Evolutionary conservation across 2,113 vertebrate species (phyloP).

Genomic region (Macroglossus sobrinus): DNA sequence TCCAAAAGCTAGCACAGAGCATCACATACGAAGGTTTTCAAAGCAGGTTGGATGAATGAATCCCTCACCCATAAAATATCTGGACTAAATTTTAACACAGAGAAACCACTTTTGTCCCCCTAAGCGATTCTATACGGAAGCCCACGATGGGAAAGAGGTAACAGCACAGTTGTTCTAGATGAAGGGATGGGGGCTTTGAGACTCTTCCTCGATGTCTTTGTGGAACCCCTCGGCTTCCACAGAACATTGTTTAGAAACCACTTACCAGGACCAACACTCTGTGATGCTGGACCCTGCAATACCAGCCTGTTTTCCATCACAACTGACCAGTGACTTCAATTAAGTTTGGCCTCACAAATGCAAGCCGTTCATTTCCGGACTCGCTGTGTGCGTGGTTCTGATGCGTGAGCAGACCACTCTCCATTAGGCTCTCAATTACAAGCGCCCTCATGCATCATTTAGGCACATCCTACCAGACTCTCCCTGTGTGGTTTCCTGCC

Average conservation of each 20-base stretch:
- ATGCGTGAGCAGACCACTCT: not conserved
- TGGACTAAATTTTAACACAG: not conserved
- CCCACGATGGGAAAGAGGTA: not conserved
- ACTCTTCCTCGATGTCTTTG: too few species aligned
- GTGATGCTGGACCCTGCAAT: not conserved
- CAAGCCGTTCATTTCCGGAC: not conserved
- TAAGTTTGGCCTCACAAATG: not conserved
- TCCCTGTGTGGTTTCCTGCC: not conserved
- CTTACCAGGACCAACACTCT: not conserved
- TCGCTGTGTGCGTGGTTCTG: not conserved
- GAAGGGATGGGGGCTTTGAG: not conserved
- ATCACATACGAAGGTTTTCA: not conserved
- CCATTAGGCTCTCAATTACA: not conserved
- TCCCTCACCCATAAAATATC: not conserved
- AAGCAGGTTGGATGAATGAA: not conserved
- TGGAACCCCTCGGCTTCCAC: not conserved
- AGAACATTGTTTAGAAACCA: not conserved
- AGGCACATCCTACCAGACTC: not conserved
- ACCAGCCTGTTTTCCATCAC: not conserved
- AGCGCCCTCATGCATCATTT: not conserved
- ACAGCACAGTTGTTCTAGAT: not conserved
- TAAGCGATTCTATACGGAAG: not conserved
- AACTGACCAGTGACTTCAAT: not conserved
- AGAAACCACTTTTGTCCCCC: not conserved
- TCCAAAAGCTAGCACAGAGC: not conserved